Evolutionary conservation across 1,140 invertebrate species (phyloP).

Genomic region (Parasteatoda tepidariorum): DNA sequence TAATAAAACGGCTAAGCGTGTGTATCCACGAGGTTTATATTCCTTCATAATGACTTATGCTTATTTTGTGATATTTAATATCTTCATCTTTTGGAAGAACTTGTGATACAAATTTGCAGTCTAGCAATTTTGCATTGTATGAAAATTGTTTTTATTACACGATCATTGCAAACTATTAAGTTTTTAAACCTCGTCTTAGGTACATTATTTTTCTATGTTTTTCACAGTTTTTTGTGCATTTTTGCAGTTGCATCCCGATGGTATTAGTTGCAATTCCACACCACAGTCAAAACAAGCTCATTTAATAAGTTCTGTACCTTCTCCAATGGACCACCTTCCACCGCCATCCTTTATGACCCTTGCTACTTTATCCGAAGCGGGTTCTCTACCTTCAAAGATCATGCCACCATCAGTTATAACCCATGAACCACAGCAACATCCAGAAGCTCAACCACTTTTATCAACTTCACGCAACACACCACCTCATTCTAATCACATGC

Average conservation of each 20-base stretch:
- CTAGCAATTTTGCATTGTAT: no score
- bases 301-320: slow-evolving; percentile 32
- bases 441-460: slow-evolving; percentile 20
- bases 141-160: no score
- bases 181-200: no score
- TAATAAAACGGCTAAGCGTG: no score
- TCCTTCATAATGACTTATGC: no score
- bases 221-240: no score
- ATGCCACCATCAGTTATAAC: slow-evolving; percentile 30
- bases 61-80: no score
- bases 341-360: slow-evolving; percentile 54
- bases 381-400: slow-evolving; percentile 36
- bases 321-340: slow-evolving; percentile 37
- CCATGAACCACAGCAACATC: slow-evolving; percentile 34
- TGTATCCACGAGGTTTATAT: no score
- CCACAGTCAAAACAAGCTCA: slow-evolving; percentile 55
- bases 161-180: no score
- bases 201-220: no score
- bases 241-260: slow-evolving; percentile 33
- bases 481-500: slow-evolving; percentile 10
- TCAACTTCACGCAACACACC: slow-evolving; percentile 3
- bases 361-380: slow-evolving; percentile 26
- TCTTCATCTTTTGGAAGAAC: no score
- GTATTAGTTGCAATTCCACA: slow-evolving; percentile 49
- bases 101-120: no score